These are phyloP conservation scores for Netelia virgata DNA, from an alignment of 2,888 invertebrate species.

Conservation along the genomic window DNA sequence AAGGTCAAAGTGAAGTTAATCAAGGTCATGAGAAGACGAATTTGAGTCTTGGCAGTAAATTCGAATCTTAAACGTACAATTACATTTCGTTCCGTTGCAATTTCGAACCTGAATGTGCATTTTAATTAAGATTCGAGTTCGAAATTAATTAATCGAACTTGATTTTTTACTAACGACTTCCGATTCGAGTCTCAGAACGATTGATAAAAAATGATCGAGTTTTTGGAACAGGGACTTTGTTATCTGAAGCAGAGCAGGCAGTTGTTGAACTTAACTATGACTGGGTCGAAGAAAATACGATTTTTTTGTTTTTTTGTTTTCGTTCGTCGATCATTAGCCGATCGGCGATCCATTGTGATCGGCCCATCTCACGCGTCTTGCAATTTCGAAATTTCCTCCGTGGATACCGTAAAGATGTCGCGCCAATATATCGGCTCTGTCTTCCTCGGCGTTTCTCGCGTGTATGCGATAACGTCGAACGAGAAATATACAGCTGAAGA, in stretches of 20 bases:
- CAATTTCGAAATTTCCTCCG: conserved; percentile 81
- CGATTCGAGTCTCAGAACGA: neutral
- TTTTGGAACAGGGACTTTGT: neutral
- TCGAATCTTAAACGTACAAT: too few relatives aligned
- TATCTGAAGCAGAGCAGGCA: too few relatives aligned
- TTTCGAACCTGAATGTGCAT: too few relatives aligned
- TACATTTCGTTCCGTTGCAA: too few relatives aligned
- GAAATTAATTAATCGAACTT: too few relatives aligned
- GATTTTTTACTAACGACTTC: neutral
- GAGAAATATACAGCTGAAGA: conserved; percentile 86
- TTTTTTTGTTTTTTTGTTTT: too few relatives aligned
- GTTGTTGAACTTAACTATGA: too few relatives aligned
- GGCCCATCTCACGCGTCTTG: conserved; percentile 82
- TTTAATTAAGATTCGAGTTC: too few relatives aligned
- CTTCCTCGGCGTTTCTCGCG: conserved; percentile 80
- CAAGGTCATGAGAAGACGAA: too few relatives aligned
- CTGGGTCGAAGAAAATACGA: too few relatives aligned
- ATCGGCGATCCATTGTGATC: conserved; percentile 78
- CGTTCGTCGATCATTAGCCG: conserved; percentile 58
- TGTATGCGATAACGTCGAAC: conserved; percentile 85
- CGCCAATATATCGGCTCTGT: conserved; percentile 80
- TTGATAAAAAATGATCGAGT: neutral
- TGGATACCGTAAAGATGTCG: conserved; percentile 82
- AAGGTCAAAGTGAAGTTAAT: too few relatives aligned
- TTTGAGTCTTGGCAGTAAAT: too few relatives aligned